phyloP scores from a whole-genome alignment of 2,797 vertebrate species.

The Pseudotriccus pelzelni region DNA sequence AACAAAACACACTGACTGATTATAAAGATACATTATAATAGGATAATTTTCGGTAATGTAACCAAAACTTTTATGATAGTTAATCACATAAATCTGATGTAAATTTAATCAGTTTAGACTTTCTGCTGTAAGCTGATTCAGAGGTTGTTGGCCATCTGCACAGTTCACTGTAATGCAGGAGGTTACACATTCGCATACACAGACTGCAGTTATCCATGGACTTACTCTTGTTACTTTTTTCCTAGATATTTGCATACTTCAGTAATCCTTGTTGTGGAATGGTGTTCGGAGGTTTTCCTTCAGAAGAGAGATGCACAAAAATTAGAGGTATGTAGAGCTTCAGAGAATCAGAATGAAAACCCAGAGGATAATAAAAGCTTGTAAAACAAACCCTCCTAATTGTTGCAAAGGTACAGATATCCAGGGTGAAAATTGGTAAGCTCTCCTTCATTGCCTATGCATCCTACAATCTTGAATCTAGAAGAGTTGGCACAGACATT shows the following conservation, averaged over 20 bases:
- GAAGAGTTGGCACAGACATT: background rate
- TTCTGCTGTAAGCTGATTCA: background rate
- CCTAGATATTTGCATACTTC: background rate
- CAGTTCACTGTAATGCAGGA: background rate
- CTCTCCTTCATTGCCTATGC: background rate
- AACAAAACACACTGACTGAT: background rate
- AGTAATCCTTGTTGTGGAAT: background rate
- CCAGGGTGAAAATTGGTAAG: background rate
- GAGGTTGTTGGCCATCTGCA: background rate
- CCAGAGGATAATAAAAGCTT: background rate
- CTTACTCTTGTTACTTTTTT: background rate
- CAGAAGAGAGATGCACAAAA: background rate
- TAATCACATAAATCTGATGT: background rate
- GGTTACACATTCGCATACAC: background rate
- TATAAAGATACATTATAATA: background rate
- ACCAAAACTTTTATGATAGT: background rate
- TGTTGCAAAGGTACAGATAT: background rate
- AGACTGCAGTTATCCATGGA: background rate
- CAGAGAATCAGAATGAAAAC: background rate
- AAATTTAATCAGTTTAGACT: conserved; percentile 23
- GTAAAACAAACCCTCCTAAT: background rate
- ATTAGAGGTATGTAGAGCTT: background rate
- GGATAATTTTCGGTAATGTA: background rate
- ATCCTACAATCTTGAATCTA: background rate
- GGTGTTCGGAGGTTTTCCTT: background rate